A percentile compares a stretch with the other conserved stretches of the same genome.
Conservation (phyloP, 2,888 invertebrate species). For the Nephrotoma appendiculata region DNA sequence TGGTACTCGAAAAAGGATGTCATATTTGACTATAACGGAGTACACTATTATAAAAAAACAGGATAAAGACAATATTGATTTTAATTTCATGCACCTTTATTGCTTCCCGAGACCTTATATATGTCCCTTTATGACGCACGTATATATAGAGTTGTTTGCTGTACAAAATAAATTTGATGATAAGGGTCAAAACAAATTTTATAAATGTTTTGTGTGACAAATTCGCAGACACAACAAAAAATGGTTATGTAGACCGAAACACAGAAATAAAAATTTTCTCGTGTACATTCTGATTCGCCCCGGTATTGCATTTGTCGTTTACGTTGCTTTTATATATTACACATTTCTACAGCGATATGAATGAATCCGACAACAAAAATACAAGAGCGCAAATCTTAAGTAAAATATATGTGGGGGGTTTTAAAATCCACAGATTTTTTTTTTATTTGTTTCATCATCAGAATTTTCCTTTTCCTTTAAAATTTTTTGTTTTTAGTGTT, state of each 20-base stretch:
- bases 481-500: background rate
- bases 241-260: background rate
- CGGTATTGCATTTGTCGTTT: background rate
- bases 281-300: background rate
- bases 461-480: background rate
- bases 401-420: background rate
- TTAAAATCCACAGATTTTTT: background rate
- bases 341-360: background rate
- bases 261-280: background rate
- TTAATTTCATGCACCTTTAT: background rate
- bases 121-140: background rate
- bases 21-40: background rate
- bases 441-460: background rate
- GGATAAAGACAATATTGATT: background rate
- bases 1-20: background rate
- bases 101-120: background rate
- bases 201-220: background rate
- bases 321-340: too few species aligned
- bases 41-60: background rate
- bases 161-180: background rate
- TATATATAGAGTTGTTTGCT: background rate
- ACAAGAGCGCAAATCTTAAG: background rate
- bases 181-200: background rate
- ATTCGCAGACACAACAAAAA: background rate
- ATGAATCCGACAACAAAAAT: background rate